Percentiles rank a stretch among this genome's conserved stretches.
Evolutionary conservation across 2,888 invertebrate genomes (phyloP).

Genomic region (Drosophila prolongata): DNA sequence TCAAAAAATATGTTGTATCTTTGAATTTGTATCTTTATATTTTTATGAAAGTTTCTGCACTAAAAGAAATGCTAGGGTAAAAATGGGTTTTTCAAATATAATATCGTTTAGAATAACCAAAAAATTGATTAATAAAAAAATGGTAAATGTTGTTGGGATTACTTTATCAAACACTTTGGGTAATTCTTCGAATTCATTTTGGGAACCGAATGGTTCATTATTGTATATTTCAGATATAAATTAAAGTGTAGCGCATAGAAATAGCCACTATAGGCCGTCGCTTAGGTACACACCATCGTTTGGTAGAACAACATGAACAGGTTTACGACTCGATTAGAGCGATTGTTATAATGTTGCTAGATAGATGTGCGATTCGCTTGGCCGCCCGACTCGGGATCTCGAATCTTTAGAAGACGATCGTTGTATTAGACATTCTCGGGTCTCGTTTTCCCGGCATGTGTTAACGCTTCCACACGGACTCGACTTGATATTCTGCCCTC

Average conservation of each 20-base stretch:
- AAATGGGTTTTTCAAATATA: too few species aligned
- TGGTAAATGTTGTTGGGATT: too few species aligned
- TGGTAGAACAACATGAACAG: constrained; percentile 53
- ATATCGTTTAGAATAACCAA: too few species aligned
- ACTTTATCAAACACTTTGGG: too few species aligned
- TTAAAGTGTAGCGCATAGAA: constrained; percentile 31
- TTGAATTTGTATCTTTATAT: background rate
- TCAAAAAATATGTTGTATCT: background rate
- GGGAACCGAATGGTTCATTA: background rate
- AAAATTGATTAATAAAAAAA: too few species aligned
- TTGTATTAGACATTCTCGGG: constrained; percentile 21
- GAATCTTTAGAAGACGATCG: constrained; percentile 21
- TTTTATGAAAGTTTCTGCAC: background rate
- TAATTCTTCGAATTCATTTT: too few species aligned
- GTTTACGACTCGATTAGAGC: constrained; percentile 55
- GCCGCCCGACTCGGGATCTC: constrained; percentile 15
- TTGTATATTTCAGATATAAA: constrained; percentile 22
- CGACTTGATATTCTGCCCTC: constrained; percentile 45
- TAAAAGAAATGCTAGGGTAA: background rate
- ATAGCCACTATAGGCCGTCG: constrained; percentile 1
- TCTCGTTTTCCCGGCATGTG: constrained; percentile 63
- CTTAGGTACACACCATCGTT: constrained; percentile 21
- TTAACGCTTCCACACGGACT: constrained; percentile 44
- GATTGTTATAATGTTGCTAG: constrained; percentile 43
- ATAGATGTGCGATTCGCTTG: constrained; percentile 47